Conservation (phyloP, 2,797 vertebrate genomes). For the Propithecus deckenii region DNA sequence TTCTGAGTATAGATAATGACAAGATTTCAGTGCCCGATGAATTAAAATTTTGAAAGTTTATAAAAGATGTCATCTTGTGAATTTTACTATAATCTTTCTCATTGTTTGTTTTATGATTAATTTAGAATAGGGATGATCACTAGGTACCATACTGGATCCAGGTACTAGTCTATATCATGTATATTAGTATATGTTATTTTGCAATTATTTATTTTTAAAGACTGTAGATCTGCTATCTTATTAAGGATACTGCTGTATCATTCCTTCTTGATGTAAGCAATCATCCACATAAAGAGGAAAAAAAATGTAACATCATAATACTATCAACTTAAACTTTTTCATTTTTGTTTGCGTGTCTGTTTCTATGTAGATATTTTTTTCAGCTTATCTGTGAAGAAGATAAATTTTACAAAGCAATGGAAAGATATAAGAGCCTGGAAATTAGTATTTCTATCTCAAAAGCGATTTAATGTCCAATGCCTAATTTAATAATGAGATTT, state of each 20-base stretch:
- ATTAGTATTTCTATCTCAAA: neutral
- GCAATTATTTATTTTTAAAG: slow-evolving; percentile 26
- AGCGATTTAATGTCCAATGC: neutral
- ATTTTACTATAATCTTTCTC: neutral
- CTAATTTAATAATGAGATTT: slow-evolving; percentile 31
- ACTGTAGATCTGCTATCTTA: neutral
- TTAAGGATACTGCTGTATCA: neutral
- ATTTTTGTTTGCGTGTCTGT: slow-evolving; percentile 25
- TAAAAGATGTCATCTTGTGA: neutral
- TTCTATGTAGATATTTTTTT: slow-evolving; percentile 42
- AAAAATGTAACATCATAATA: neutral
- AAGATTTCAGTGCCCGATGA: neutral
- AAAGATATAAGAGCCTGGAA: neutral
- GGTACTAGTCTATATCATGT: neutral
- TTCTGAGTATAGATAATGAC: neutral
- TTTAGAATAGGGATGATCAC: neutral
- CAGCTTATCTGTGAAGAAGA: slow-evolving; percentile 33
- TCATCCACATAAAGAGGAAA: neutral
- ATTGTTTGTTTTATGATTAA: neutral
- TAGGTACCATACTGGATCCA: neutral
- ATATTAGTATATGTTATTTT: neutral
- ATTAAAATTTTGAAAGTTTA: neutral
- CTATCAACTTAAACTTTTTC: neutral
- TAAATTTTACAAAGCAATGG: slow-evolving; percentile 19
- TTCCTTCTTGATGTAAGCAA: neutral